Percentiles rank a stretch among this genome's conserved stretches.
phyloP scores from a whole-genome alignment of 2,113 vertebrate species.

The Chloroceryle aenea region DNA sequence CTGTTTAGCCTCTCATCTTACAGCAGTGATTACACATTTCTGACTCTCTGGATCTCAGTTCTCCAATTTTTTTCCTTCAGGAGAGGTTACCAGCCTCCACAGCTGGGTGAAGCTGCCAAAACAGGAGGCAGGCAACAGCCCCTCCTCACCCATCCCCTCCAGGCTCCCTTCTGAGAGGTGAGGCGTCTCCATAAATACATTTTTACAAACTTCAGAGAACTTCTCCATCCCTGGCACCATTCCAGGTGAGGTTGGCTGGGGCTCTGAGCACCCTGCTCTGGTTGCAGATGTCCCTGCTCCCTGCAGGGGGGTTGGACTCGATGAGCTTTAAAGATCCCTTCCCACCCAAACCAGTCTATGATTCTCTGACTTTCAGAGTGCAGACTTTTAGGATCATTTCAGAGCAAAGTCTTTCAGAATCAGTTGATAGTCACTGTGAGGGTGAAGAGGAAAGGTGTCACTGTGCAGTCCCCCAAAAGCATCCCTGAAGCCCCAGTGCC shows the following conservation, averaged over 20 bases:
- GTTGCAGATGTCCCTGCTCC: neutral
- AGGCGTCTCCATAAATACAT: fast-evolving
- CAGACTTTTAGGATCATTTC: too few species aligned
- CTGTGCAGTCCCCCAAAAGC: fast-evolving
- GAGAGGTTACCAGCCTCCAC: neutral
- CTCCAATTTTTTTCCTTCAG: neutral
- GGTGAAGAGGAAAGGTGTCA: neutral
- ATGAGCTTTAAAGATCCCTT: neutral
- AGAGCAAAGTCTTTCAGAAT: neutral
- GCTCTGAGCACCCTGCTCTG: neutral
- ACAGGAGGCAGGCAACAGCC: neutral
- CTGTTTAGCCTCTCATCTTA: neutral
- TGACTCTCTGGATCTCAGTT: neutral
- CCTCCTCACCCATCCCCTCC: fast-evolving
- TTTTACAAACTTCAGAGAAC: neutral
- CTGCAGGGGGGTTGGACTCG: neutral
- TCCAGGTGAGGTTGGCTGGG: neutral
- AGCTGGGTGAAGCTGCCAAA: neutral
- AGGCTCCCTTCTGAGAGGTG: neutral
- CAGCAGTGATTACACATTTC: neutral
- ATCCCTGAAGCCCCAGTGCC: neutral
- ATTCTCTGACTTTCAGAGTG: neutral
- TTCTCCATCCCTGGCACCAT: neutral
- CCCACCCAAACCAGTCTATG: neutral
- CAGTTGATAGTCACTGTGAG: neutral